Evolutionary conservation across 2,797 vertebrate species (phyloP).

Genomic region (Sciurus vulgaris): DNA sequence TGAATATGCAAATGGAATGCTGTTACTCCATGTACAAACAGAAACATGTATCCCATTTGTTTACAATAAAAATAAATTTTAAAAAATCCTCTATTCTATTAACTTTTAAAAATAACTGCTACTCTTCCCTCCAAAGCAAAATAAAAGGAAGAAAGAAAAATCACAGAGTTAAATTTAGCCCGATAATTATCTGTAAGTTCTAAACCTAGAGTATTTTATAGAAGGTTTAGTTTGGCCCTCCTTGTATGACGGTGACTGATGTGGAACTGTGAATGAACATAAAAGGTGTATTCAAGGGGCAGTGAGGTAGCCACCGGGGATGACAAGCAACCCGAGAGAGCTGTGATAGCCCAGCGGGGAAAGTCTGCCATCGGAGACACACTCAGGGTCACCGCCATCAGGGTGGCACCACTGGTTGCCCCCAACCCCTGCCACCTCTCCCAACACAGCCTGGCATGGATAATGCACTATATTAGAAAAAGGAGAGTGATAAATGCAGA

Average conservation of each 20-base stretch:
- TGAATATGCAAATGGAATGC: too few relatives aligned
- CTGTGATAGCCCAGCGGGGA: background rate
- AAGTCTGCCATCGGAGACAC: background rate
- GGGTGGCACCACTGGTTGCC: background rate
- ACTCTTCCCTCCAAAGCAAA: background rate
- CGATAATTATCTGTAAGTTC: background rate
- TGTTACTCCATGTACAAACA: too few relatives aligned
- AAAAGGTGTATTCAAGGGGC: background rate
- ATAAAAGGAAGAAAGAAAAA: background rate
- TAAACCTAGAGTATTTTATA: background rate
- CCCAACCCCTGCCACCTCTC: background rate
- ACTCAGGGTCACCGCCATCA: background rate
- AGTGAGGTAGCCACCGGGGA: background rate
- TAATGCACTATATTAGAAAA: background rate
- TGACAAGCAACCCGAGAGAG: background rate
- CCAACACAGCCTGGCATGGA: background rate
- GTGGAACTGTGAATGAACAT: background rate
- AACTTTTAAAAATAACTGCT: conserved; percentile 41
- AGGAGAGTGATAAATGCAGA: background rate
- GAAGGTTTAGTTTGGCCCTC: background rate
- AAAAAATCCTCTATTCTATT: conserved; percentile 60
- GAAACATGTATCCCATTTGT: too few relatives aligned
- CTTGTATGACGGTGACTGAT: background rate
- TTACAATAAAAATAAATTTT: too few relatives aligned
- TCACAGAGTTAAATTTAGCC: background rate